Conservation (phyloP, 2,888 invertebrate genomes). For the Heliothis peltigera region DNA sequence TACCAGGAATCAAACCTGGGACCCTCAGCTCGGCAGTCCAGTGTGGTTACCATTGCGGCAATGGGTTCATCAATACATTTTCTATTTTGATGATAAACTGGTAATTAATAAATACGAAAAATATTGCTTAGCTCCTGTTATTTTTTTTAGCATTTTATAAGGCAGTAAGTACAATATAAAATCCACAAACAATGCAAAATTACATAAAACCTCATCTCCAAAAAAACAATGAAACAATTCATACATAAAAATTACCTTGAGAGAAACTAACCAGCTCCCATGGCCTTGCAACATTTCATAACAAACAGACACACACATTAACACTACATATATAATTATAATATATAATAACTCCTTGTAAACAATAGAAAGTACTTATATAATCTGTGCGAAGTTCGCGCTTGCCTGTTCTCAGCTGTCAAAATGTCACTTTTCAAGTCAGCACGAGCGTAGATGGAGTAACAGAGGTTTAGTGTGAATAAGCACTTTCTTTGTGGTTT, state of each 20-base stretch:
- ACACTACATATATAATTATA: constrained; percentile 19
- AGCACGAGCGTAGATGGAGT: neutral
- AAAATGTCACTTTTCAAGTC: constrained; percentile 38
- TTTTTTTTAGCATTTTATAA: neutral
- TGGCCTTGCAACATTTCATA: constrained; percentile 45
- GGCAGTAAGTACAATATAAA: neutral
- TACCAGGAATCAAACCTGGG: too few relatives aligned
- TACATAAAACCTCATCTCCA: constrained; percentile 25
- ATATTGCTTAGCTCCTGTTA: too few relatives aligned
- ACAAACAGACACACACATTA: constrained; percentile 28
- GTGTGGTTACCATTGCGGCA: too few relatives aligned
- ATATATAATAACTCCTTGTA: constrained; percentile 46
- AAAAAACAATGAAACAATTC: constrained; percentile 12
- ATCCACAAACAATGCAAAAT: neutral
- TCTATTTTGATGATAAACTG: too few relatives aligned
- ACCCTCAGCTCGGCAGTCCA: too few relatives aligned
- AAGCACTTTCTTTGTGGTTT: constrained; percentile 37
- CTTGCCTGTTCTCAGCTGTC: constrained; percentile 30
- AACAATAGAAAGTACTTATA: constrained; percentile 75
- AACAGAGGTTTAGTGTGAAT: constrained; percentile 33
- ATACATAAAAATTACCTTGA: constrained; percentile 20
- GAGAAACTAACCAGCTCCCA: constrained; percentile 14
- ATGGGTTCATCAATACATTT: too few relatives aligned
- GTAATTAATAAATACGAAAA: too few relatives aligned
- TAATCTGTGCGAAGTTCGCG: constrained; percentile 56